phyloP scores from a whole-genome alignment of 2,797 vertebrate species.

The Etheostoma nigrum region DNA sequence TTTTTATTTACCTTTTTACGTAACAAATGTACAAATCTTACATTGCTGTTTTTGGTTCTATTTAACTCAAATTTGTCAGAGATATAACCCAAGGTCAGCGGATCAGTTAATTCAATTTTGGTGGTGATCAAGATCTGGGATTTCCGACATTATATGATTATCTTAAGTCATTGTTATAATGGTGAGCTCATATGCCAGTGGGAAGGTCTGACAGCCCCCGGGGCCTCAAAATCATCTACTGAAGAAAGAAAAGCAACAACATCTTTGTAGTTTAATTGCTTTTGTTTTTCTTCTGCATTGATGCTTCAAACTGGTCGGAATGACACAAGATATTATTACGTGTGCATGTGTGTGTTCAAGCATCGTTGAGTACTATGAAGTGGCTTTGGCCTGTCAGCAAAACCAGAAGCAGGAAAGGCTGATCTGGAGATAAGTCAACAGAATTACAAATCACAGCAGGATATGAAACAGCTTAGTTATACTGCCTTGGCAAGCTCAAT shows the following conservation, averaged over 20 bases:
- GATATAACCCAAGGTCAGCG: conserved; percentile 44
- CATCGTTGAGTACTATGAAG: neutral
- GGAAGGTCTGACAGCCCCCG: conserved; percentile 4
- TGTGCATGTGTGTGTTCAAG: neutral
- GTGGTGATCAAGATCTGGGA: conserved; percentile 53
- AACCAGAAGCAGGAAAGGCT: conserved; percentile 69
- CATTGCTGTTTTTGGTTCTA: conserved; percentile 21
- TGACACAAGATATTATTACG: neutral
- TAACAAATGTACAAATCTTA: neutral
- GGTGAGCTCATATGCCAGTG: conserved; percentile 35
- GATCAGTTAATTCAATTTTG: conserved; percentile 61
- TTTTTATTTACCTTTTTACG: neutral
- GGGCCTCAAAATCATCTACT: neutral
- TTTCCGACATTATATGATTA: conserved; percentile 68
- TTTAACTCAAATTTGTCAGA: conserved; percentile 39
- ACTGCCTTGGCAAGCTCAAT: conserved; percentile 29
- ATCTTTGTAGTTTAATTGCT: neutral
- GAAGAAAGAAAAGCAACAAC: neutral
- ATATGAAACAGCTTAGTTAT: conserved; percentile 54
- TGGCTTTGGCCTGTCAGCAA: conserved; percentile 47
- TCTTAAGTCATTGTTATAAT: conserved; percentile 41
- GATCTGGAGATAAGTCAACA: conserved; percentile 70
- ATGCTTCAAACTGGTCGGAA: neutral
- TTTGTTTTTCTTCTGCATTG: neutral
- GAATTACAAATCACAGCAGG: conserved; percentile 69